A percentile compares a stretch with the other conserved stretches of the same genome.
Conservation (phyloP, 2,888 invertebrate species). For the Rambutsinella grinnellia region DNA sequence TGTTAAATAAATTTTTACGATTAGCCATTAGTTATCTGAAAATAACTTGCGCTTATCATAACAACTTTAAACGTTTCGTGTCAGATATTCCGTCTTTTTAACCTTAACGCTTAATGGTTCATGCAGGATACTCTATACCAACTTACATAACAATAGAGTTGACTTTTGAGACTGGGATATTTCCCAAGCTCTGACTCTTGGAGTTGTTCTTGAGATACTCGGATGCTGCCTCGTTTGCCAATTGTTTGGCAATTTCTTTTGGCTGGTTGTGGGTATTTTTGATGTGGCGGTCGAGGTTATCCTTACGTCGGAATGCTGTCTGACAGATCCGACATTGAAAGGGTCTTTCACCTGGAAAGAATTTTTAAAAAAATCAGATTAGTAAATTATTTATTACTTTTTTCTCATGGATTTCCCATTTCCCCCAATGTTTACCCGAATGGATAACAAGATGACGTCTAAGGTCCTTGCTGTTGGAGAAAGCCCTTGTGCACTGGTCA, state of each 20-base stretch:
- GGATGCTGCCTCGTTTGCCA: constrained; percentile 64
- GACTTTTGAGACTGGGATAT: constrained; percentile 59
- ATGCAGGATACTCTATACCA: too few relatives aligned
- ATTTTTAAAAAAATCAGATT: too few relatives aligned
- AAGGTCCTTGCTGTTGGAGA: constrained; percentile 79
- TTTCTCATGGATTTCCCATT: background rate
- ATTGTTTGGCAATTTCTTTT: constrained; percentile 62
- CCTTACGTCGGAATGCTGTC: constrained; percentile 80
- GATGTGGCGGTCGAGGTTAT: constrained; percentile 75
- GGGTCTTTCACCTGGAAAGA: constrained; percentile 75
- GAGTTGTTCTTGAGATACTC: constrained; percentile 52
- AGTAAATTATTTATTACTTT: background rate
- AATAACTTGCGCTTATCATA: background rate
- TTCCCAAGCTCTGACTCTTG: constrained; percentile 32
- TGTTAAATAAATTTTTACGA: constrained; percentile 5
- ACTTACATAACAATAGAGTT: constrained; percentile 61
- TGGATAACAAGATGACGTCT: constrained; percentile 79
- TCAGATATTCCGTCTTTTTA: background rate
- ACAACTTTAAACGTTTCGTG: background rate
- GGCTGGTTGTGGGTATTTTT: constrained; percentile 65
- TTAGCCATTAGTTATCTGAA: constrained; percentile 3
- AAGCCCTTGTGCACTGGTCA: constrained; percentile 77
- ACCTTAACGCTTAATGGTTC: background rate
- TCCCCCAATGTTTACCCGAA: constrained; percentile 71
- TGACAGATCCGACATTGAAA: constrained; percentile 81